These are phyloP conservation scores for Planococcus citri DNA, from an alignment of 1,140 invertebrate species.

Conservation along the genomic window DNA sequence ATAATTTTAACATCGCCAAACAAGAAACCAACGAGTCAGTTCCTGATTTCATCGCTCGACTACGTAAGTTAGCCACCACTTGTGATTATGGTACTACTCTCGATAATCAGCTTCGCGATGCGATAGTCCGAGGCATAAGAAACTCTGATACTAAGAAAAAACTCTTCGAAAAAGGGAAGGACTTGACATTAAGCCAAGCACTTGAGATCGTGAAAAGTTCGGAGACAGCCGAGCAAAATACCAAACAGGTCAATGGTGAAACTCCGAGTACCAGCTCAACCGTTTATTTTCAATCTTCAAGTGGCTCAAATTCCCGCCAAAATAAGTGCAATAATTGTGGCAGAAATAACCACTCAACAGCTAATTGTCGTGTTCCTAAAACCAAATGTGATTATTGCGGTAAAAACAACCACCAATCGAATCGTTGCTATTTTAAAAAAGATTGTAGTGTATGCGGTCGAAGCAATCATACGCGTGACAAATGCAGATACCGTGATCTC, in stretches of 20 bases:
- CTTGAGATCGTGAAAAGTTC: background rate
- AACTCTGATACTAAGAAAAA: background rate
- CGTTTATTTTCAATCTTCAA: no score
- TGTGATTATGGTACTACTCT: background rate
- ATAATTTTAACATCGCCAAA: conserved; percentile 7
- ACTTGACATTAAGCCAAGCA: background rate
- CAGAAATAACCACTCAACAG: background rate
- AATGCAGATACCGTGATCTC: background rate
- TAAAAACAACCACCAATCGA: no score
- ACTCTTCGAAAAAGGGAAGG: background rate
- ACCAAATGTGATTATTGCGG: no score
- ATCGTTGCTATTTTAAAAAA: background rate
- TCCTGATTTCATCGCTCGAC: background rate
- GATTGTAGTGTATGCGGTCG: background rate
- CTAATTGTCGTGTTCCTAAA: background rate
- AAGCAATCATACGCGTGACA: background rate
- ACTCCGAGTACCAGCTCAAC: no score
- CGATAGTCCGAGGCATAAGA: background rate
- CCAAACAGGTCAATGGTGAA: background rate
- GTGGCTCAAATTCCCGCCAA: background rate
- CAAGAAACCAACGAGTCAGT: background rate
- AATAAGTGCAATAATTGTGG: background rate
- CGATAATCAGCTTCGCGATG: background rate
- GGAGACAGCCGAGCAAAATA: background rate
- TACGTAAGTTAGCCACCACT: background rate